Conservation (phyloP, 2,888 invertebrate genomes). For the Parnassius mnemosyne region DNA sequence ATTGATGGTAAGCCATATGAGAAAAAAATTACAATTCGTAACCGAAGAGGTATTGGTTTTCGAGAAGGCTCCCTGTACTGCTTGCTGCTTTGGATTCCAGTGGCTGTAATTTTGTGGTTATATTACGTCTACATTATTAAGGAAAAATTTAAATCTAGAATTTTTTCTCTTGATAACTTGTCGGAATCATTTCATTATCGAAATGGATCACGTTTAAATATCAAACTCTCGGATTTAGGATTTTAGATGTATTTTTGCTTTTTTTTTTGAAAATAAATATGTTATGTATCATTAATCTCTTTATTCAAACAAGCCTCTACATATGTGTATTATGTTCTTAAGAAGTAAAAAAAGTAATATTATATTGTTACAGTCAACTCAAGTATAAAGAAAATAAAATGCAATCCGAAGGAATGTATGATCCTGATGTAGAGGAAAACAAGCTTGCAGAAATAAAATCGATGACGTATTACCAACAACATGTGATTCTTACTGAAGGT, state of each 20-base stretch:
- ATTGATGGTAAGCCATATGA: constrained; percentile 29
- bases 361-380: constrained; percentile 22
- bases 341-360: constrained; percentile 13
- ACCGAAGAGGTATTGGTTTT: constrained; percentile 40
- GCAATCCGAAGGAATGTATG: constrained; percentile 9
- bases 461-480: background rate
- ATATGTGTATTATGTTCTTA: background rate
- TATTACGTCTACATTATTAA: constrained; percentile 49
- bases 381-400: constrained; percentile 18
- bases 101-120: constrained; percentile 43
- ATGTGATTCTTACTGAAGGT: background rate
- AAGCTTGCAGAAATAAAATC: background rate
- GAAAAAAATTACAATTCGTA: constrained; percentile 32
- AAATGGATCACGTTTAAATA: constrained; percentile 31
- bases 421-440: constrained; percentile 4
- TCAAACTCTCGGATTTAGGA: constrained; percentile 56
- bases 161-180: constrained; percentile 15
- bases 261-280: constrained; percentile 27
- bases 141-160: constrained; percentile 31
- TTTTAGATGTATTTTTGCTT: constrained; percentile 39
- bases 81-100: constrained; percentile 53
- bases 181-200: constrained; percentile 18
- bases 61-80: constrained; percentile 54
- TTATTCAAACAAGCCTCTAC: background rate
- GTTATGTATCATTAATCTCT: constrained; percentile 5